These are phyloP conservation scores for Cheilosia soror DNA, from an alignment of 2,888 invertebrate genomes.

Conservation along the genomic window DNA sequence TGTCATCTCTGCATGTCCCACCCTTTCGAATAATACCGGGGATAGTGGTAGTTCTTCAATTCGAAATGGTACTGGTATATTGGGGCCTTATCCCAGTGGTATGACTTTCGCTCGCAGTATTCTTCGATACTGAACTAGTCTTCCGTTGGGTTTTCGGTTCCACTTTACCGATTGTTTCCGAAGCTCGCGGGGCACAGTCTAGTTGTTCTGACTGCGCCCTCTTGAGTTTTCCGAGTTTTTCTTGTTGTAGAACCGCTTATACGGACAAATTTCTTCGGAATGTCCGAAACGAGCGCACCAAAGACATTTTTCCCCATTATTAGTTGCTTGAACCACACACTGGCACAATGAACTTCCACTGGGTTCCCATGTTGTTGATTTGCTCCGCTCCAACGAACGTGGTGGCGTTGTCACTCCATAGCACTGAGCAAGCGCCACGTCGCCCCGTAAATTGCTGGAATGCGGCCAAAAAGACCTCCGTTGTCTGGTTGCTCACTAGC, in stretches of 20 bases:
- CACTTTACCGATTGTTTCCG: not conserved
- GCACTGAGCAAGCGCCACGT: too few species aligned
- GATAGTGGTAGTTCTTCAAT: not conserved
- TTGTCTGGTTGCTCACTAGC: not conserved
- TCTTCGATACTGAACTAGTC: too few species aligned
- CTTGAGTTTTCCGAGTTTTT: not conserved
- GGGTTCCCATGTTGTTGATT: too few species aligned
- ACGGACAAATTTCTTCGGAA: not conserved
- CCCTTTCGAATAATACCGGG: not conserved
- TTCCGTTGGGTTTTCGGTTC: not conserved
- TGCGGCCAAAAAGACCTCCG: not conserved
- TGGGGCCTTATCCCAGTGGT: not conserved
- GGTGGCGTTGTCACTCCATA: too few species aligned
- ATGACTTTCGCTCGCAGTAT: too few species aligned
- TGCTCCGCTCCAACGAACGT: too few species aligned
- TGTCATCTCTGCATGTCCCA: slow-evolving; percentile 6
- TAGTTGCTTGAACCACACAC: not conserved
- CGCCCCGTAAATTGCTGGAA: not conserved
- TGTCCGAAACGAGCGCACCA: slow-evolving; percentile 1
- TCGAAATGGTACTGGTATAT: not conserved
- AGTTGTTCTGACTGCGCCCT: not conserved
- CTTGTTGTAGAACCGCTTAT: not conserved
- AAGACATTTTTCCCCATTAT: not conserved
- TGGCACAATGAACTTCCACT: too few species aligned
- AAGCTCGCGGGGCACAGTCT: not conserved